A percentile compares a stretch with the other conserved stretches of the same genome.
phyloP scores from a whole-genome alignment of 1,140 invertebrate genomes.

The Philopotamus ludificatus region DNA sequence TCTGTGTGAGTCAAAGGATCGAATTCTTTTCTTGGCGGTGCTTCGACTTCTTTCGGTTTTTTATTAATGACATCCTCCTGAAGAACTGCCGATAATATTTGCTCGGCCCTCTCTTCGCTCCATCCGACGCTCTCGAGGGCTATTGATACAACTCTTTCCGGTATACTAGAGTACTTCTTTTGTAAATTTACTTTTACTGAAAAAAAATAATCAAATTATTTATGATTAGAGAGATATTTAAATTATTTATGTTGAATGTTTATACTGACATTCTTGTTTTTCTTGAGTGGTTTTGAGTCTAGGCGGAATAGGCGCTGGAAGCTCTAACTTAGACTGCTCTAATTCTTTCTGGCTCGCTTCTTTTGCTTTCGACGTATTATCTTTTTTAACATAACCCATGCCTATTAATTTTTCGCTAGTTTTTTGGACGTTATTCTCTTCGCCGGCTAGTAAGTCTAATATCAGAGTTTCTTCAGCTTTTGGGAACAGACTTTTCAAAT shows the following conservation, averaged over 20 bases:
- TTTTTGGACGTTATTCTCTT: constrained; percentile 85
- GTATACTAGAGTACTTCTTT: constrained; percentile 70
- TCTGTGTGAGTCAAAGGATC: constrained; percentile 26
- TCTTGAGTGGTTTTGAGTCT: constrained; percentile 70
- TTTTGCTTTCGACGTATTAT: constrained; percentile 55
- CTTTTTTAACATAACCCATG: constrained; percentile 80
- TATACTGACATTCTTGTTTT: constrained; percentile 68
- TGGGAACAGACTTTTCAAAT: constrained; percentile 89
- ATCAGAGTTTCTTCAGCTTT: constrained; percentile 87
- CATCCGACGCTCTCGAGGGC: constrained; percentile 86
- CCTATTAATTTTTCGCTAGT: constrained; percentile 75
- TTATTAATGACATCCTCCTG: constrained; percentile 59
- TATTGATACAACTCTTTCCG: constrained; percentile 76
- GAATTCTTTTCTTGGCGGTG: constrained; percentile 14
- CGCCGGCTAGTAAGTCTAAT: constrained; percentile 76
- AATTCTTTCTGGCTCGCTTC: constrained; percentile 56
- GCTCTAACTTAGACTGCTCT: constrained; percentile 50
- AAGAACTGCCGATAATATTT: constrained; percentile 73
- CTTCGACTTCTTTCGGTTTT: constrained; percentile 46
- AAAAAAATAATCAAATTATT: constrained; percentile 43
- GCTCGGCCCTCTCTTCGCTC: constrained; percentile 74
- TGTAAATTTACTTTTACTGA: constrained; percentile 74
- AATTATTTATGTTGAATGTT: no score
- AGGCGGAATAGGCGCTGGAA: constrained; percentile 56
- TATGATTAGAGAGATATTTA: no score